Evolutionary conservation across 2,888 invertebrate species (phyloP).

Genomic region (Netelia melanura): DNA sequence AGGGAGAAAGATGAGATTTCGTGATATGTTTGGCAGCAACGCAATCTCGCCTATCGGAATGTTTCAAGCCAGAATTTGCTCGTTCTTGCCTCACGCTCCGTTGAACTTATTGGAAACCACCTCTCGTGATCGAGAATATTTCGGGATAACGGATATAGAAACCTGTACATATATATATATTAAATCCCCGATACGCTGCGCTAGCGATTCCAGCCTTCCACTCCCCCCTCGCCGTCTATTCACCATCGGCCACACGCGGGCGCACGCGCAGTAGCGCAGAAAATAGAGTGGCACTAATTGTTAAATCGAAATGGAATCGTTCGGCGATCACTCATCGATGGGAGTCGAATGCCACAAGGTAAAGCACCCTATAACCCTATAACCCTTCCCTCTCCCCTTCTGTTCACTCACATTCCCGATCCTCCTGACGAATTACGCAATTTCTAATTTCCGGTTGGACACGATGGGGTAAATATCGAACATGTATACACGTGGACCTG

Average conservation of each 20-base stretch:
- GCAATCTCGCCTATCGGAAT: conserved; percentile 55
- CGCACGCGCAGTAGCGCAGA: not conserved
- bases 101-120: conserved; percentile 53
- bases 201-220: not conserved
- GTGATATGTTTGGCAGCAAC: conserved; percentile 58
- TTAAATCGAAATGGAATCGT: not conserved
- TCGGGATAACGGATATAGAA: conserved; percentile 25
- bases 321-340: not conserved
- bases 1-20: conserved; percentile 25
- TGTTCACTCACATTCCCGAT: no score
- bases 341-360: not conserved
- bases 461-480: conserved; percentile 3
- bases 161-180: conserved; percentile 5
- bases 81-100: conserved; percentile 41
- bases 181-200: not conserved
- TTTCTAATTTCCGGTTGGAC: conserved; percentile 73
- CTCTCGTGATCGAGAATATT: conserved; percentile 52
- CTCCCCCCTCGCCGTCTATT: no score
- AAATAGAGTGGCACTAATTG: conserved; percentile 25
- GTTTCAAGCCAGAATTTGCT: conserved; percentile 47
- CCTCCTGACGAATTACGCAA: conserved; percentile 70
- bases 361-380: no score
- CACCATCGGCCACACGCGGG: no score
- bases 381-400: no score
- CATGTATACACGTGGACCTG: conserved; percentile 16